Evolutionary conservation across 2,888 invertebrate species (phyloP), one percentile per base, ranked within the genome.

Genomic region (Drosophila atripex): DNA sequence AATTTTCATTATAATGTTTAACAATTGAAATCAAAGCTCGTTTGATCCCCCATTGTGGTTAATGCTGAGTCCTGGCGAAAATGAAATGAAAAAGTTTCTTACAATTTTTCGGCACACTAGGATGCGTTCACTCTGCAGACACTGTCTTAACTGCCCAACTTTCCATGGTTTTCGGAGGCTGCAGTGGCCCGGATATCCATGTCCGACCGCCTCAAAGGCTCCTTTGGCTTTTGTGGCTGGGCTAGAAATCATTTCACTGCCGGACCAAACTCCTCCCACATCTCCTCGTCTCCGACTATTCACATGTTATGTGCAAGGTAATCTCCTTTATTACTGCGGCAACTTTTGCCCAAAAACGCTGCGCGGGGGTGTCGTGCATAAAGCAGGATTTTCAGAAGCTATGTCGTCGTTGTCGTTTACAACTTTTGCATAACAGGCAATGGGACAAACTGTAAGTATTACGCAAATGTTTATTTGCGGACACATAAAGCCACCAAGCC

Each of bases 271-370:
- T 47, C 46, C 18, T 38, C 43, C 38, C 23, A 41, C 12, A 16
- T 32, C 43, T 14, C 14, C 61, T 28, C 45, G 38, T 56, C 59
- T 52, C 54, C 14, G 65, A 61, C 70, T 59, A 71, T 73, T 75
- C 77, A 75, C 78, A 80, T 86, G 85, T 76, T 78, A 80, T 86
- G 84, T 78, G 80, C 75, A 73, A 70, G 85, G 82, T 85, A 85
- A 85, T 85, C 84, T 85, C 74, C 78, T 85, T 85, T 85, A 85
- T 85, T 86, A 86, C 84, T 85, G 86, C 84, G 86, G 82, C 86
- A 84, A 84, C 86, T 84, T 85, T 86, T 68, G 11, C 46, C 70
- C 70, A 64, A 68, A 53, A 63, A 66, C 54, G 43, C 5, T 16
- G 61, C 3, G 45, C 16, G 41, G 14, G 16, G 16, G 11, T 21